phyloP scores from a whole-genome alignment of 1,140 invertebrate species.

The Whitmania pigra region DNA sequence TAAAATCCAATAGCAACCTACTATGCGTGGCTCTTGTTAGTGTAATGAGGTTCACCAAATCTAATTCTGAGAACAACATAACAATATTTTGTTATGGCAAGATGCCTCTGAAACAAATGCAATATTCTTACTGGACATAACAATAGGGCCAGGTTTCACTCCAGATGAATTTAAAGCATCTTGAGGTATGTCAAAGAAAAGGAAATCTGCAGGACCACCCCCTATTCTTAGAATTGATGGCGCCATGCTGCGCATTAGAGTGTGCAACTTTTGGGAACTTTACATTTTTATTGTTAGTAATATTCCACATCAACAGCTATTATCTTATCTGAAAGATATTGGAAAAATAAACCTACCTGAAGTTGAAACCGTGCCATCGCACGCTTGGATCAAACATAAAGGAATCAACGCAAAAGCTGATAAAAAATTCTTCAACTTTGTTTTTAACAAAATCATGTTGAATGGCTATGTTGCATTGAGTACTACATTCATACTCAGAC shows the following conservation, averaged over 20 bases:
- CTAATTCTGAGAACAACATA: slow-evolving; percentile 2
- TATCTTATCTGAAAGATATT: background rate
- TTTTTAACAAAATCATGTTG: background rate
- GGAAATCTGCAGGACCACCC: slow-evolving; percentile 21
- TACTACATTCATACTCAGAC: too few relatives aligned
- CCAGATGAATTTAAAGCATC: slow-evolving; percentile 12
- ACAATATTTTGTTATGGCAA: background rate
- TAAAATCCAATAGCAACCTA: slow-evolving; percentile 14
- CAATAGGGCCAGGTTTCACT: slow-evolving; percentile 7
- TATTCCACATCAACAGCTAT: background rate
- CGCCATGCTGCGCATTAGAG: slow-evolving; percentile 17
- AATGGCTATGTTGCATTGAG: too few relatives aligned
- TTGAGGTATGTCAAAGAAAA: slow-evolving; percentile 18
- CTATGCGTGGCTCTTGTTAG: slow-evolving; percentile 11
- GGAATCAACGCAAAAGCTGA: slow-evolving; percentile 15
- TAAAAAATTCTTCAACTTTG: slow-evolving; percentile 13
- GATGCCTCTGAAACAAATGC: background rate
- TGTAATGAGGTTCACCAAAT: slow-evolving; percentile 11
- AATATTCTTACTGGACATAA: slow-evolving; percentile 16
- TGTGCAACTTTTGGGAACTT: slow-evolving; percentile 20
- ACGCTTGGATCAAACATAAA: slow-evolving; percentile 6
- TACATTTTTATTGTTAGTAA: background rate
- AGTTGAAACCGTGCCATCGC: slow-evolving; percentile 14
- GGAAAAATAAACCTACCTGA: background rate
- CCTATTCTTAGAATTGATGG: slow-evolving; percentile 21